Percentiles rank a stretch among this genome's conserved stretches.
These are phyloP conservation scores for Leptatherina wallacei DNA, from an alignment of 2,797 vertebrate genomes.

Conservation along the genomic window DNA sequence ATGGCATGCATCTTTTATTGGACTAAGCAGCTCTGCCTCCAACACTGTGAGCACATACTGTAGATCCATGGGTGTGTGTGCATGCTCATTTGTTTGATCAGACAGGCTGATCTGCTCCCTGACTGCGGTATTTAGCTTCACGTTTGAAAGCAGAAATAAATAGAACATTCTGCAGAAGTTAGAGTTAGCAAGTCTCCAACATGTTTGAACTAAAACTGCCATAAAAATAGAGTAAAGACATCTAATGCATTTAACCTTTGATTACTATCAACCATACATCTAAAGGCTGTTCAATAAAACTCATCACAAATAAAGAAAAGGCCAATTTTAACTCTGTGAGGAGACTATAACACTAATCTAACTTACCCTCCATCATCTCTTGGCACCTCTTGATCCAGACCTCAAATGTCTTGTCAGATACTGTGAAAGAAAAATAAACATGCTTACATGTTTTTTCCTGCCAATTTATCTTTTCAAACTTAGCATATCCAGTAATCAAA, in stretches of 20 bases:
- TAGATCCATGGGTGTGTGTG: constrained; percentile 21
- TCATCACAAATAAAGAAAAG: background rate
- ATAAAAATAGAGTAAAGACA: background rate
- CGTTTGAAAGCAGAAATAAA: constrained; percentile 27
- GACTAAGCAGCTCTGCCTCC: constrained; percentile 49
- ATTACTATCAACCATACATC: background rate
- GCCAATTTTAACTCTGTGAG: background rate
- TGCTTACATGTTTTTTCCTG: background rate
- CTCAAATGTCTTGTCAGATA: constrained; percentile 84
- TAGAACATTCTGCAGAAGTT: background rate
- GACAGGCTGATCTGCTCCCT: constrained; percentile 49
- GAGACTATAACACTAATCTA: background rate
- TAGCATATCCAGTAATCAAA: background rate
- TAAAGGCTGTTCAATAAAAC: background rate
- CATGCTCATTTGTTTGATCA: constrained; percentile 54
- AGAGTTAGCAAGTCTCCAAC: background rate
- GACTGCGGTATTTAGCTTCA: constrained; percentile 39
- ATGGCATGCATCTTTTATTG: constrained; percentile 73
- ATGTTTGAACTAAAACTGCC: background rate
- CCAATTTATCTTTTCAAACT: background rate
- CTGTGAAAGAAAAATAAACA: constrained; percentile 71
- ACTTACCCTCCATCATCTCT: constrained; percentile 88
- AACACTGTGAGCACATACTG: constrained; percentile 25
- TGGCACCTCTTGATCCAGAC: constrained; percentile 92
- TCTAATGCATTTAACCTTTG: background rate